phyloP scores from a whole-genome alignment of 1,140 invertebrate genomes.

The Calycopis cecrops region DNA sequence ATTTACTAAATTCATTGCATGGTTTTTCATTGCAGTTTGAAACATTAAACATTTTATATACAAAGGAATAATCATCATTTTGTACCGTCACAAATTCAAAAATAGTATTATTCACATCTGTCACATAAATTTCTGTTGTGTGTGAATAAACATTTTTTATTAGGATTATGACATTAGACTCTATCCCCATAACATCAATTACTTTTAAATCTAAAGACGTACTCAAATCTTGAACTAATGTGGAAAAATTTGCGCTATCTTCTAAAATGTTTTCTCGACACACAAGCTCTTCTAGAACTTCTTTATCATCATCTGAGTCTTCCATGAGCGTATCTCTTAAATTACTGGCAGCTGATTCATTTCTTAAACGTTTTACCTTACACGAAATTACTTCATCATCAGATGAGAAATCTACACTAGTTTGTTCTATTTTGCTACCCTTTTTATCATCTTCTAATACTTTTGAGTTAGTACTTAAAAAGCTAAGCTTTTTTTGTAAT shows the following conservation, averaged over 20 bases:
- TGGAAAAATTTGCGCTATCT: too few species aligned
- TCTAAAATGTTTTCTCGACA: too few species aligned
- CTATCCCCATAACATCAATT: background rate
- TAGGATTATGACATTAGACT: slow-evolving; percentile 9
- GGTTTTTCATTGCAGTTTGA: background rate
- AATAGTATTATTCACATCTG: background rate
- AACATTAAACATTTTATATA: background rate
- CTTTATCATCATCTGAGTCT: too few species aligned
- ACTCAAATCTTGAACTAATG: too few species aligned
- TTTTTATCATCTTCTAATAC: background rate
- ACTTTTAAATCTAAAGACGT: background rate
- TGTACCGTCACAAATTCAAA: slow-evolving; percentile 4
- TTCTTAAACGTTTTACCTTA: too few species aligned
- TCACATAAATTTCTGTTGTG: slow-evolving; percentile 1
- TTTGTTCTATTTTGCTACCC: background rate
- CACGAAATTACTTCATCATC: background rate
- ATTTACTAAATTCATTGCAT: background rate
- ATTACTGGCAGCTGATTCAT: too few species aligned
- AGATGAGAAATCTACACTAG: background rate
- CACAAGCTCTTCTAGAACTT: too few species aligned
- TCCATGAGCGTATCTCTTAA: too few species aligned
- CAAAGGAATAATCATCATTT: background rate
- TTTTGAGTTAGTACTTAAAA: background rate
- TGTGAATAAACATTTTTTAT: slow-evolving; percentile 11
- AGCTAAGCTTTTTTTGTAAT: background rate